Percentiles rank a stretch among this genome's conserved stretches.
Conservation (phyloP, 2,113 vertebrate species). For the Helogale parvula region DNA sequence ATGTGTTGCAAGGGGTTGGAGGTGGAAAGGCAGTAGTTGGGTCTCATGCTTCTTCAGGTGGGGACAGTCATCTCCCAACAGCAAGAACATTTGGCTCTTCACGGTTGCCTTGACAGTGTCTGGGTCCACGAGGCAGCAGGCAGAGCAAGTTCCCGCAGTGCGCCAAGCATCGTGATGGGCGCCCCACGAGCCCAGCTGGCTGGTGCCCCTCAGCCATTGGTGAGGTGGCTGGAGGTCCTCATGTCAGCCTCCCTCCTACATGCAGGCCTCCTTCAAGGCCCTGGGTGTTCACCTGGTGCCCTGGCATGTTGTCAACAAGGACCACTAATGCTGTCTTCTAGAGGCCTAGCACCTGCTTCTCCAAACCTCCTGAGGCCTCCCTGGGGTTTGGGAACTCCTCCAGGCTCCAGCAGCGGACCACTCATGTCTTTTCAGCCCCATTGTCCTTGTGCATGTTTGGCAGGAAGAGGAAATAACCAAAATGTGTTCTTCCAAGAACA, state of each 20-base stretch:
- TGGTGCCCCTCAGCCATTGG: background rate
- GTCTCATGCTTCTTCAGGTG: background rate
- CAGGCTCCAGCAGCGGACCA: background rate
- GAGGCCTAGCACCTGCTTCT: background rate
- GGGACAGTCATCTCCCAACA: background rate
- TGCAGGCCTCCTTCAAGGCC: background rate
- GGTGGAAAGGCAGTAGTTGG: background rate
- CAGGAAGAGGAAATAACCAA: conserved; percentile 34
- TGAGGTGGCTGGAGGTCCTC: background rate
- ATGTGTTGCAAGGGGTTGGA: background rate
- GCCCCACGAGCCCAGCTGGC: background rate
- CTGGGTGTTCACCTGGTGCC: background rate
- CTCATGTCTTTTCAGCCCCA: background rate
- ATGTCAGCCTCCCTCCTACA: background rate
- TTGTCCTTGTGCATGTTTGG: background rate
- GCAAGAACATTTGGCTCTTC: background rate
- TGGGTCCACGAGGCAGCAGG: background rate
- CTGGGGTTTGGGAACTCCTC: background rate
- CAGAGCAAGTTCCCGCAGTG: background rate
- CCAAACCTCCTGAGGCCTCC: background rate
- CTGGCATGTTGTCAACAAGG: background rate
- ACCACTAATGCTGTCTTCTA: background rate
- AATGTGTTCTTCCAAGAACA: conserved; percentile 14
- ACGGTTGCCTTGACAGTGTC: no score
- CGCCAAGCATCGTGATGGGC: background rate